Evolutionary conservation across 2,113 vertebrate species (phyloP).

Genomic region (Urocynchramus pylzowi): DNA sequence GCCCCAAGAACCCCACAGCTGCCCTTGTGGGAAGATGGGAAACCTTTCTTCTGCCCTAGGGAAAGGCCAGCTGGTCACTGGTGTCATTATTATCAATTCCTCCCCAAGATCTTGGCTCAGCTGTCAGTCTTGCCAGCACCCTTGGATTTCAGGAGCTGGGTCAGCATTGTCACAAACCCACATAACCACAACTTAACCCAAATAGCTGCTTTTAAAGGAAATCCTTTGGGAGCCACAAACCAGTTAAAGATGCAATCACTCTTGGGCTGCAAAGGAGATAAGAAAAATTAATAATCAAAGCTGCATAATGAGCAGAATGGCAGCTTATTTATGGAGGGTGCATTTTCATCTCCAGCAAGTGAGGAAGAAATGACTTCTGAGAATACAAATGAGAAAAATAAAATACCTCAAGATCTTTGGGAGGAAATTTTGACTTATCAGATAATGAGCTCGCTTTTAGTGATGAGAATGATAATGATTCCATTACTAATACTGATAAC

Average conservation of each 20-base stretch:
- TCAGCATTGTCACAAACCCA: neutral
- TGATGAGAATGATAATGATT: slow-evolving; percentile 68
- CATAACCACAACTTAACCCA: neutral
- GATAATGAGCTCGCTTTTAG: slow-evolving; percentile 62
- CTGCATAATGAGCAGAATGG: slow-evolving; percentile 52
- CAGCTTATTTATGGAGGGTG: slow-evolving; percentile 41
- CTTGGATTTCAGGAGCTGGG: neutral
- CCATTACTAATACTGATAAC: slow-evolving; percentile 52
- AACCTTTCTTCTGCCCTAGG: neutral
- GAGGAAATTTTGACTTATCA: slow-evolving; percentile 68
- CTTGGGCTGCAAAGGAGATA: slow-evolving; percentile 13
- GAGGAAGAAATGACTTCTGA: slow-evolving; percentile 39
- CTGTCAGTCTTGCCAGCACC: neutral
- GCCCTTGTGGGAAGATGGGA: neutral
- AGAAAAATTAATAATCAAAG: slow-evolving; percentile 60
- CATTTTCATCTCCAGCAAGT: slow-evolving; percentile 59
- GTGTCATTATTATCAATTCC: neutral
- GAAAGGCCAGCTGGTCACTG: neutral
- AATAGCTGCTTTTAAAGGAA: neutral
- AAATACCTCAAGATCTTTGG: slow-evolving; percentile 49
- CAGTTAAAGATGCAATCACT: slow-evolving; percentile 46
- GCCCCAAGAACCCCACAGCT: accelerated
- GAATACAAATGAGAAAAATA: slow-evolving; percentile 68
- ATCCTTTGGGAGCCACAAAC: neutral
- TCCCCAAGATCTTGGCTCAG: neutral